Evolutionary conservation across 2,888 invertebrate species (phyloP).

Genomic region (Sphaeridia pumilis): DNA sequence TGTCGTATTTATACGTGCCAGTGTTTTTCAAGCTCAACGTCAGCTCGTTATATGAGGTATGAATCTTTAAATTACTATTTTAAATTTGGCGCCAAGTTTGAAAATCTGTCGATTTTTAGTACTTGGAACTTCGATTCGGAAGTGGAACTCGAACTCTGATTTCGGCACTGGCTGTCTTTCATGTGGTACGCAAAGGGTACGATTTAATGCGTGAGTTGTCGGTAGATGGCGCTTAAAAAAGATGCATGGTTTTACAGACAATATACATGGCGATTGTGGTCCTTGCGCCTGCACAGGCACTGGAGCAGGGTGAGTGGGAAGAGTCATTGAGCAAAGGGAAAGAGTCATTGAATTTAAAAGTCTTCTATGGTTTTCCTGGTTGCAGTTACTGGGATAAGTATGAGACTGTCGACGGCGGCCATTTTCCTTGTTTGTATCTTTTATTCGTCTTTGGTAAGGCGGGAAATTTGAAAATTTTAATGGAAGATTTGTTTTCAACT

Average conservation of each 20-base stretch:
- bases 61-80: too few relatives aligned
- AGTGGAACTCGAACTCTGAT: slow-evolving; percentile 40
- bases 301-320: slow-evolving; percentile 49
- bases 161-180: slow-evolving; percentile 40
- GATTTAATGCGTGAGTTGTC: too few relatives aligned
- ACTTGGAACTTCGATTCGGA: slow-evolving; percentile 43
- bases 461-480: not conserved
- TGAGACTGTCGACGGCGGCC: slow-evolving; percentile 53
- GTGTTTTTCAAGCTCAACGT: slow-evolving; percentile 41
- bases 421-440: slow-evolving; percentile 61
- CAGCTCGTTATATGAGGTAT: slow-evolving; percentile 42
- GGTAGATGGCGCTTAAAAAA: too few relatives aligned
- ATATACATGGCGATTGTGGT: slow-evolving; percentile 49
- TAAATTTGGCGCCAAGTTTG: too few relatives aligned
- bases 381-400: slow-evolving; percentile 55
- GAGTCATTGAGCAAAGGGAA: too few relatives aligned
- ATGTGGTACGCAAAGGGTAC: slow-evolving; percentile 41
- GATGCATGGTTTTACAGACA: not conserved
- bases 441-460: slow-evolving; percentile 56
- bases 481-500: too few relatives aligned
- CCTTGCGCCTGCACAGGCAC: slow-evolving; percentile 56
- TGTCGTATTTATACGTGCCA: slow-evolving; percentile 43
- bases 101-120: too few relatives aligned
- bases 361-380: too few relatives aligned
- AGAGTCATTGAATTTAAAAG: too few relatives aligned